Evolutionary conservation across 2,888 invertebrate species (phyloP), one percentile per base, ranked within the genome.

Genomic region (Plebejus melissa): DNA sequence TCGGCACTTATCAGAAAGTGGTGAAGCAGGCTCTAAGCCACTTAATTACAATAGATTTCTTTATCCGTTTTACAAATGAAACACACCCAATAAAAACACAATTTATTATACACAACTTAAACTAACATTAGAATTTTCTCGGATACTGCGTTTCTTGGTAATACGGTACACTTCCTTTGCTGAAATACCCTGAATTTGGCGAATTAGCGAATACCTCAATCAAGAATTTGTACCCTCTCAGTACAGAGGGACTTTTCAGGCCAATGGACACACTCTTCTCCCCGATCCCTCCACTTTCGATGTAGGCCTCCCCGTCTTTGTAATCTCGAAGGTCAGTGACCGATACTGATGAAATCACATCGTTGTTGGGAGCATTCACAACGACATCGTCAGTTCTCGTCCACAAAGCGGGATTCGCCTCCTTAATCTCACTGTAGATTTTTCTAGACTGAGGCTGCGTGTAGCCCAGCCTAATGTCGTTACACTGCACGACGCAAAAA

Each of bases 361-460:
- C 88, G 76, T 87, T 88, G 0, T 80, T 78, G 0, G 84, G 83
- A 0, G 88, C 85, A 38, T 85, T 86, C 1, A 92, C 78, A 0
- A 86, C 81, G 0, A 93, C 77, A 16, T 88, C 88, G 60, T 91
- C 90, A 0, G 87, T 85, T 60, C 91, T 85, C 16, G 78, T 88
- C 92, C 92, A 92, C 1, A 91, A 74, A 0, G 90, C 91, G 0
- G 92, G 90, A 76, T 86, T 81, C 0, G 87, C 88, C 82, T 88
- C 86, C 32, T 87, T 88, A 0, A 90, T 86, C 76, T 88, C 88
- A 76, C 86, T 85, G 77, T 83, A 90, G 71, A 91, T 85, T 75
- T 85, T 88, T 76, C 80, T 88, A 0, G 91, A 80, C 69, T 78
- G 77, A 6, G 79, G 79, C 6, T 80, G 77, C 0, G 80, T 80